Evolutionary conservation across 2,888 invertebrate genomes (phyloP).

Genomic region (Nipponacmea schrenckii): DNA sequence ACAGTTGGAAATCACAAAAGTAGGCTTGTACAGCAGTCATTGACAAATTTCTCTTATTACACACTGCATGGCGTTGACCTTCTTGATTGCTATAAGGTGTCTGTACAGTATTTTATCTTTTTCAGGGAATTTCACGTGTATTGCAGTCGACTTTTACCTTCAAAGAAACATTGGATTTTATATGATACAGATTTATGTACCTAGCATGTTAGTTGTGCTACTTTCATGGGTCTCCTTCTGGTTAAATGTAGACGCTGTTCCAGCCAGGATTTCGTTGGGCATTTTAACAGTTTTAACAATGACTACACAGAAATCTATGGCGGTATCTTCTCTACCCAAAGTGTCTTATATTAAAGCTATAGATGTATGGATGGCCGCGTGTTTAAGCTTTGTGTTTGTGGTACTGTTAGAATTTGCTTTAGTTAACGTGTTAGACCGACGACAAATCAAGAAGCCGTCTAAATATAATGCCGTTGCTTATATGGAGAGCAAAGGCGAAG

Average conservation of each 20-base stretch:
- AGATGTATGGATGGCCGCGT: slow-evolving; percentile 56
- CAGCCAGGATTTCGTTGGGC: slow-evolving; percentile 48
- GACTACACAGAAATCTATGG: slow-evolving; percentile 47
- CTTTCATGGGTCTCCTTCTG: slow-evolving; percentile 58
- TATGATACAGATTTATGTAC: slow-evolving; percentile 58
- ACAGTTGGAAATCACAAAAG: no score
- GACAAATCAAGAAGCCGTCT: slow-evolving; percentile 21
- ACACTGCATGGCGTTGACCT: no score
- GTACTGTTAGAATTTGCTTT: slow-evolving; percentile 51
- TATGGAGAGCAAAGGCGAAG: no score
- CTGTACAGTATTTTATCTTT: no score
- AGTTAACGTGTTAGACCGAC: slow-evolving; percentile 46
- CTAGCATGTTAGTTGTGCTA: slow-evolving; percentile 51
- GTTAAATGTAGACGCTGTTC: slow-evolving; percentile 52
- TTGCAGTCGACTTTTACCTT: slow-evolving; percentile 43
- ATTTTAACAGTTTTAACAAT: slow-evolving; percentile 50
- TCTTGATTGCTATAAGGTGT: no score
- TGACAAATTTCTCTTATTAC: no score
- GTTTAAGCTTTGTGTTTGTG: slow-evolving; percentile 52
- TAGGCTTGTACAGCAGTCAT: no score
- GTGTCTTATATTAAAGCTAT: slow-evolving; percentile 57
- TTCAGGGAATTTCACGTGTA: slow-evolving; percentile 49
- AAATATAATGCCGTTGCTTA: not conserved
- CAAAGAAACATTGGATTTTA: slow-evolving; percentile 53
- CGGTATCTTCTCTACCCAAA: slow-evolving; percentile 40